Evolutionary conservation across 2,888 invertebrate genomes (phyloP).

Genomic region (Theristus sp.): DNA sequence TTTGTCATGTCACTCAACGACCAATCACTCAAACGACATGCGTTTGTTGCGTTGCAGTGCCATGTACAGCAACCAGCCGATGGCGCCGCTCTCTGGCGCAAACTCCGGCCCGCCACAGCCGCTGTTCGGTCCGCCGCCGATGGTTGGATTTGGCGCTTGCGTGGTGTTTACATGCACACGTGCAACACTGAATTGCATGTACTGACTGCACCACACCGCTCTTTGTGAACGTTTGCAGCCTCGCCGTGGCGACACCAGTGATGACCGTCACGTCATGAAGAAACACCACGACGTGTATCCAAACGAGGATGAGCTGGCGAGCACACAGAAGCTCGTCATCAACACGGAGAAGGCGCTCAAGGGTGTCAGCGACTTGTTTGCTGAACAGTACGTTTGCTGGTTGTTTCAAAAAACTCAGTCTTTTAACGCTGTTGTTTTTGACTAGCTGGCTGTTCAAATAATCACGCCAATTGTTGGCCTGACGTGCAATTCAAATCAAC

Average conservation of each 20-base stretch:
- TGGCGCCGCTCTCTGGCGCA: background rate
- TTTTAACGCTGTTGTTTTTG: no score
- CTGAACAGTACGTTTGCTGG: constrained; percentile 36
- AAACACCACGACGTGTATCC: constrained; percentile 70
- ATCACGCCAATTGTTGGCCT: no score
- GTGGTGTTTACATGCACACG: constrained; percentile 64
- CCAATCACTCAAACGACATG: constrained; percentile 76
- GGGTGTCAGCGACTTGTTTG: constrained; percentile 69
- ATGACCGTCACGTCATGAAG: constrained; percentile 80
- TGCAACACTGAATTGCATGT: constrained; percentile 78
- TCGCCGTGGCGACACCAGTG: constrained; percentile 63
- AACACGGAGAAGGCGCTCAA: constrained; percentile 83
- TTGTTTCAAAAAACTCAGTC: no score
- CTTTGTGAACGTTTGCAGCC: constrained; percentile 40
- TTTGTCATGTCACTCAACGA: no score
- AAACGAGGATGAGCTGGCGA: constrained; percentile 53
- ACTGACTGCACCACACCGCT: constrained; percentile 72
- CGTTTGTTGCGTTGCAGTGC: constrained; percentile 38
- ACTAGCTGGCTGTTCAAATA: no score
- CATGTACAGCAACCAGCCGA: background rate
- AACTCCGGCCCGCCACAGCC: constrained; percentile 1
- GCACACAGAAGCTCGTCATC: constrained; percentile 75
- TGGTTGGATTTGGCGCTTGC: background rate
- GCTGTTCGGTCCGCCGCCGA: background rate
- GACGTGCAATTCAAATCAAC: no score